Percentiles rank a stretch among this genome's conserved stretches.
These are phyloP conservation scores for Neomorphus geoffroyi DNA, from an alignment of 2,797 vertebrate genomes.

Conservation along the genomic window DNA sequence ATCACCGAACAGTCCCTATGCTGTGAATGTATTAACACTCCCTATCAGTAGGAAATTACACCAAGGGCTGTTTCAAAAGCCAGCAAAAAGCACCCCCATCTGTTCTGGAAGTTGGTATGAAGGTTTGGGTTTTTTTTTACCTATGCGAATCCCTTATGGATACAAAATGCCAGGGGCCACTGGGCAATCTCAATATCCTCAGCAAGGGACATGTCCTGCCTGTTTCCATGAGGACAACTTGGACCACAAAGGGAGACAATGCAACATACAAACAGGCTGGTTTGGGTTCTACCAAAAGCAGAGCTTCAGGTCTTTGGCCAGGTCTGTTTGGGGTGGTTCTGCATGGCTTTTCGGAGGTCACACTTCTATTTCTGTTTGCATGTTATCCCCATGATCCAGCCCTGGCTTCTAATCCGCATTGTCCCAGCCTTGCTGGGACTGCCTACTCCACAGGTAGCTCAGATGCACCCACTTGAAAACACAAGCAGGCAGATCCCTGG, in stretches of 20 bases:
- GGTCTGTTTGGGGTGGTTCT: background rate
- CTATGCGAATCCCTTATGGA: background rate
- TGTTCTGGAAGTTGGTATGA: background rate
- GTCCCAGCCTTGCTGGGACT: background rate
- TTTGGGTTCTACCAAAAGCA: background rate
- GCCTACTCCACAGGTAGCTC: background rate
- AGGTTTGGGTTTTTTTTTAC: background rate
- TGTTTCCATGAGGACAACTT: accelerated
- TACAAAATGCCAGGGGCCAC: background rate
- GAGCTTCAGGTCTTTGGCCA: background rate
- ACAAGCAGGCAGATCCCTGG: background rate
- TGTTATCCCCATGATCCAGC: background rate
- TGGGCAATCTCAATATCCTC: background rate
- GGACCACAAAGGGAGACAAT: background rate
- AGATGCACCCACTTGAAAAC: background rate
- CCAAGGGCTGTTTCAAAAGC: background rate
- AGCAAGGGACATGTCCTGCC: background rate
- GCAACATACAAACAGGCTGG: background rate
- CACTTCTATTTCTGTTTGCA: background rate
- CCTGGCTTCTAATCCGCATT: background rate
- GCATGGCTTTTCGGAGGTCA: background rate
- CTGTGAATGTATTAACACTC: background rate
- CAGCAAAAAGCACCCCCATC: background rate
- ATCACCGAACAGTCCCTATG: accelerated
- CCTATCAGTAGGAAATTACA: background rate